These are phyloP conservation scores for Heliangelus exortis DNA, from an alignment of 2,797 vertebrate genomes.

Conservation along the genomic window DNA sequence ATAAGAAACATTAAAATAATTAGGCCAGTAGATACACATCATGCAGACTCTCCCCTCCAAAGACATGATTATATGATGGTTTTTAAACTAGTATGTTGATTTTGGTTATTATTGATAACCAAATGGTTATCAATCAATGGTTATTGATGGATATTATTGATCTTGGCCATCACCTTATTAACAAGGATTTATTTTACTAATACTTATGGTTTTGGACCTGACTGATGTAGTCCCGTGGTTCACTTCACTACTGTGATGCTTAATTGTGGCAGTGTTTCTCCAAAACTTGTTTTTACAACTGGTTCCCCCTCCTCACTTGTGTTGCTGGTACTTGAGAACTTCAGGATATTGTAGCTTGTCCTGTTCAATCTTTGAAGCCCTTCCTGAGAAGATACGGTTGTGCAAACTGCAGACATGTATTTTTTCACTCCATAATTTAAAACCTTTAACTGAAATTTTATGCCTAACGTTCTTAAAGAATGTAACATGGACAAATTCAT, in stretches of 20 bases:
- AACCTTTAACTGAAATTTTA: background rate
- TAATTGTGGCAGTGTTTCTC: background rate
- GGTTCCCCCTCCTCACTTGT: background rate
- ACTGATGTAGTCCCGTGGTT: background rate
- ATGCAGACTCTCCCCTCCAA: background rate
- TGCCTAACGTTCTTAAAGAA: background rate
- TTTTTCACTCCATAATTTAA: background rate
- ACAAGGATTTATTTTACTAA: background rate
- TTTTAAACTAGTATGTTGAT: background rate
- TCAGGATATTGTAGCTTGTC: background rate
- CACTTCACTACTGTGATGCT: background rate
- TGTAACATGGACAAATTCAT: background rate
- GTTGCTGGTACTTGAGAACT: background rate
- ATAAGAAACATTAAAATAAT: background rate
- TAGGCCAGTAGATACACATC: accelerated
- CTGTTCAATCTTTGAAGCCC: background rate
- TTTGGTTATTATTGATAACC: background rate
- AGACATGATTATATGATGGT: background rate
- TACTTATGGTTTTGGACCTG: background rate
- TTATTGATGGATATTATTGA: too few species aligned
- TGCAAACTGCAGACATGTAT: background rate
- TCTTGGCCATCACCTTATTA: background rate
- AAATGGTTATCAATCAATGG: too few species aligned
- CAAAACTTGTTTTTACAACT: background rate
- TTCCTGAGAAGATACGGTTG: background rate